phyloP scores from a whole-genome alignment of 2,797 vertebrate genomes.

The Phyllotis vaccarum region DNA sequence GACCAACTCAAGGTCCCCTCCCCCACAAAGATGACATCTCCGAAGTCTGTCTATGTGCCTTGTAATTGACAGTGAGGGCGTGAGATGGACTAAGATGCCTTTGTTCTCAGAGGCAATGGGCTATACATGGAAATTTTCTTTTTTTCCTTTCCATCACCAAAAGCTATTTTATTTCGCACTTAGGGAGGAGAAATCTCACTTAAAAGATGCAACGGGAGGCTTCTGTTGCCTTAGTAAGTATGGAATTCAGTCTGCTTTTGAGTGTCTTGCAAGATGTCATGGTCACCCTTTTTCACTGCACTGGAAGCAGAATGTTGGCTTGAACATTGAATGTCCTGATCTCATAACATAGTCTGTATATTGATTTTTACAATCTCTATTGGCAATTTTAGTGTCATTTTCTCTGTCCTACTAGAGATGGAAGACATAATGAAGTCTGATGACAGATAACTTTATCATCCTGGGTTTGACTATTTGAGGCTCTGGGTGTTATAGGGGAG shows the following conservation, averaged over 20 bases:
- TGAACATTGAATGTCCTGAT: conserved; percentile 19
- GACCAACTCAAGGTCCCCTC: no score
- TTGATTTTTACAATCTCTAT: conserved; percentile 39
- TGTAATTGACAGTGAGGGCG: neutral
- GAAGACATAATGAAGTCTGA: conserved; percentile 23
- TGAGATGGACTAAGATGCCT: neutral
- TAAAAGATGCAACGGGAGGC: neutral
- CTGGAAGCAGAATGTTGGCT: neutral
- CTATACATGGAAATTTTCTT: neutral
- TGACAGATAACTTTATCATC: neutral
- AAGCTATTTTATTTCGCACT: conserved; percentile 26
- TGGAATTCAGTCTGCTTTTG: neutral
- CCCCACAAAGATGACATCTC: neutral
- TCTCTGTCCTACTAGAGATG: conserved; percentile 41
- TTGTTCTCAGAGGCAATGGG: conserved; percentile 34
- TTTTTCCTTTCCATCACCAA: neutral
- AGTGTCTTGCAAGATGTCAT: neutral
- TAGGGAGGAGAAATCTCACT: conserved; percentile 38
- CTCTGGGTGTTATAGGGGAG: neutral
- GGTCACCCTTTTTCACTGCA: neutral
- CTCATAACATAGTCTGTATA: neutral
- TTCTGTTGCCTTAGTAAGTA: neutral
- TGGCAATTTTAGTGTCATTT: conserved; percentile 53
- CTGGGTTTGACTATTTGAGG: neutral
- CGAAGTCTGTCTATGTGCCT: neutral